Base-by-base conservation (phyloP, 2,888 invertebrate genomes). In the Lacanobia oleracea region DNA sequence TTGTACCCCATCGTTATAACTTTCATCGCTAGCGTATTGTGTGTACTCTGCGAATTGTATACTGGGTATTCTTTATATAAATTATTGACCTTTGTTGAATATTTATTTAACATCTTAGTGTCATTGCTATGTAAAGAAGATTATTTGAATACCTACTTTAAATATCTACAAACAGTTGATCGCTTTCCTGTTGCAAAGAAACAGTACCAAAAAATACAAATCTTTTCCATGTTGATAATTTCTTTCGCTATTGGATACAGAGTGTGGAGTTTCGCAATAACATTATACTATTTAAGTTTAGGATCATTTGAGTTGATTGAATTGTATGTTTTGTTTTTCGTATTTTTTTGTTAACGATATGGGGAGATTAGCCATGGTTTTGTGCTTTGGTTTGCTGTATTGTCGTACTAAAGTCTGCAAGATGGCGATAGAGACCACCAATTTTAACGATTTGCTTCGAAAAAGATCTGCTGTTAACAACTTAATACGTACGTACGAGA, bases 401-500 rank as follows among this genome's bases (percentile, higher is more conserved):
- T 64, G 10, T 64, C 48, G 69, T 18, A 69, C n/a, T 23, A 50
- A 48, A 23, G 23, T 64, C 1, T n/a, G 57, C 0, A 50, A 48
- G 23, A 50, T n/a, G 16, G 23, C 56, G 2, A 18, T 64, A 5
- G 14, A 37, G 14, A 8, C 27, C 1, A 48, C 23, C 1, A 45
- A 68, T 10, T 37, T 63, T 1, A 64, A 69, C 9, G 40, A 50
- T 21, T 23, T 1, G 1, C 6, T n/a, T n/a, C 48, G 53, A 2
- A 64, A 65, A 40, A 65, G 54, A 61, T 50, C n/a, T 8, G 60
- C 40, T 14, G 53, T 65, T 1, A 54, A 43, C 0, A 61, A 33
- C 5, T 50, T 61, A 7, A 50, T 70, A 18, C 54, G 50, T 6
- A 74, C 65, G 50, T 61, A 70, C 12, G 70, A 61, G 43, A 61